Evolutionary conservation across 92 coral and sea anemone species (phyloP).

Genomic region (Hydrozoanthus gracilis): DNA sequence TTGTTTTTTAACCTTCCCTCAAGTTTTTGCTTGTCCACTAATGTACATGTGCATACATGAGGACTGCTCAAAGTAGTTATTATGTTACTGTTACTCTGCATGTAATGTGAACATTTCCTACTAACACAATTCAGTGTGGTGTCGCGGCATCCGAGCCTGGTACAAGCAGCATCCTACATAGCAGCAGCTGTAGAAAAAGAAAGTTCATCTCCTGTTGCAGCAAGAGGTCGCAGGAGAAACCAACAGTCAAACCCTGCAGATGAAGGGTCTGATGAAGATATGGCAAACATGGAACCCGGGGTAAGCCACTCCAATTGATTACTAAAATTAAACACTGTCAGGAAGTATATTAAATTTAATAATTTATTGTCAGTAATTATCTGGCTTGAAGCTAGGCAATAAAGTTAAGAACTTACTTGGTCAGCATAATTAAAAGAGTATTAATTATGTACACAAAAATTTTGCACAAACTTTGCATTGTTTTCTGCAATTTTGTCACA

Average conservation of each 20-base stretch:
- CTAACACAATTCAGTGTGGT: conserved; percentile 63
- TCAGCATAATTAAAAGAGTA: too few species aligned
- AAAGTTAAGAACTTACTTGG: too few species aligned
- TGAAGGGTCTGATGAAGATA: conserved; percentile 79
- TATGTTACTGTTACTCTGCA: background rate
- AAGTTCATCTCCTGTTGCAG: conserved; percentile 48
- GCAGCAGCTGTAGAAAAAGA: conserved; percentile 97
- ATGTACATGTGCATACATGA: too few species aligned
- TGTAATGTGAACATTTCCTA: background rate
- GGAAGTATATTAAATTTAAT: too few species aligned
- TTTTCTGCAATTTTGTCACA: too few species aligned
- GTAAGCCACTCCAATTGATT: conserved; percentile 47
- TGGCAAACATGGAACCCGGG: conserved; percentile 90
- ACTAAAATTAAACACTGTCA: background rate
- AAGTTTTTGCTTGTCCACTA: too few species aligned
- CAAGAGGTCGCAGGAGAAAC: conserved; percentile 42
- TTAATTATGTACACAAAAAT: too few species aligned
- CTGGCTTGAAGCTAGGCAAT: too few species aligned
- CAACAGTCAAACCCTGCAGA: conserved; percentile 37
- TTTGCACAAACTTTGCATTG: too few species aligned
- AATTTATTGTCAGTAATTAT: too few species aligned
- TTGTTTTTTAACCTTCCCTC: too few species aligned
- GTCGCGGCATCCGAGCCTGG: conserved; percentile 86
- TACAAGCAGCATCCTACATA: conserved; percentile 96
- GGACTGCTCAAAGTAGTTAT: too few species aligned